Percentiles rank a stretch among this genome's conserved stretches.
These are phyloP conservation scores for Calypte anna DNA, from an alignment of 2,113 vertebrate species.

Conservation along the genomic window DNA sequence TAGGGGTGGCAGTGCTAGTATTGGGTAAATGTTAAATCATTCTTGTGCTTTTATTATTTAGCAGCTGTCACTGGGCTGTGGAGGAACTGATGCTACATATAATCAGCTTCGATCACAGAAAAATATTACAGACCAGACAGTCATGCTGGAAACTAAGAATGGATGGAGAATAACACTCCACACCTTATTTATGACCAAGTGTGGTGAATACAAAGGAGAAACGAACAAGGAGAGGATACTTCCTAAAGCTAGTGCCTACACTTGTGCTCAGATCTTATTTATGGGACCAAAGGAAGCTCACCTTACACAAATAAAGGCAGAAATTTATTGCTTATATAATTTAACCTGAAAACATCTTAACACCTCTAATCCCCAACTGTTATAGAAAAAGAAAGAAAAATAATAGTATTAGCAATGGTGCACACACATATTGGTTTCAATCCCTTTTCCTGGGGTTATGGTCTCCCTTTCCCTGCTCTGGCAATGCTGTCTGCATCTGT, in stretches of 20 bases:
- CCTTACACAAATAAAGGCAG: not conserved
- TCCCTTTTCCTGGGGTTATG: not conserved
- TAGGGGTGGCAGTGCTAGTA: not conserved
- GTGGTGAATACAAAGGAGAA: not conserved
- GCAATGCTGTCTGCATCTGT: not conserved
- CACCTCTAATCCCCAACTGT: not conserved
- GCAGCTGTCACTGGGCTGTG: not conserved
- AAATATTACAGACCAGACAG: not conserved
- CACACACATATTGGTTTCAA: not conserved
- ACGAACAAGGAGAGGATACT: not conserved
- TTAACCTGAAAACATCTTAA: not conserved
- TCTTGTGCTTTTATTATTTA: not conserved
- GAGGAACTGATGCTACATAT: not conserved
- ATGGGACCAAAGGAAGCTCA: not conserved
- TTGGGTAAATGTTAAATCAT: not conserved
- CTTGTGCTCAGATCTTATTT: not conserved
- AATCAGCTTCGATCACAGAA: not conserved
- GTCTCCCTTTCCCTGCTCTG: not conserved
- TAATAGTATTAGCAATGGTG: not conserved
- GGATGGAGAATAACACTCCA: not conserved
- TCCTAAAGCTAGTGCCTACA: not conserved
- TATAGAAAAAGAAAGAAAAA: not conserved
- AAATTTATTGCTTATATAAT: not conserved
- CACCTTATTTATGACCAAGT: not conserved
- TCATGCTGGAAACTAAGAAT: not conserved